Base-by-base conservation (phyloP, 2,797 vertebrate species). In the Galaxias olidus region DNA sequence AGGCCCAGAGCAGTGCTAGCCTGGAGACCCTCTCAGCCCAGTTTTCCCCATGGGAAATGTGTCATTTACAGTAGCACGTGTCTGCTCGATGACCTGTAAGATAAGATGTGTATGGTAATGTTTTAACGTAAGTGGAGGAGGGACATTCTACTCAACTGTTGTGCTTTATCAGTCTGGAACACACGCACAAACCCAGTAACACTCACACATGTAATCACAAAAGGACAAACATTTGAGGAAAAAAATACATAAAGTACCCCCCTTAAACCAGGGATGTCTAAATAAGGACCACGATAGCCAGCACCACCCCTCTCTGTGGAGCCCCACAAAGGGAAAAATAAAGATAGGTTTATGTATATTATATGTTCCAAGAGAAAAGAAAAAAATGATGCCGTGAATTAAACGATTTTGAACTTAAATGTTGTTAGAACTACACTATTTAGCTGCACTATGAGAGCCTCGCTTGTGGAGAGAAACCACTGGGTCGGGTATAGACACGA, bases 1-100 rank as follows among this genome's bases (percentile, higher is more conserved):
- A 81, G 79, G 80, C 76, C 80, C 74, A 46, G 71, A 71, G 72
- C 72, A 69, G 76, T 66, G 81, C 84, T 78, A 85, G 86, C 86
- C 82, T 80, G 66, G 65, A 72, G 80, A 81, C 80, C 73, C 81
- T 89, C 84, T 81, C 76, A 77, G 62, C 79, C 79, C 81, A 66
- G 82, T 91, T 87, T 92, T 90, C 89, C 89, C 88, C 74, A 87
- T 91, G 90, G 90, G 90, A 92, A 92, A 83, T 84, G 65, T 73
- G 80, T 86, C 72, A 76, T 86, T 79, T 81, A 83, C 74, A 60
- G 78, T 86, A 84, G 82, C 84, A 86, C 79, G 83, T 69, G 82
- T 83, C 84, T 80, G 82, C n/a, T n/a, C 80, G 81, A 81, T 80
- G 82, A 84, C 75, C 64, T 1, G 47, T 86, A 85, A 79, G 30